Evolutionary conservation across 2,113 vertebrate species (phyloP).

Genomic region (Oncorhynchus tshawytscha): DNA sequence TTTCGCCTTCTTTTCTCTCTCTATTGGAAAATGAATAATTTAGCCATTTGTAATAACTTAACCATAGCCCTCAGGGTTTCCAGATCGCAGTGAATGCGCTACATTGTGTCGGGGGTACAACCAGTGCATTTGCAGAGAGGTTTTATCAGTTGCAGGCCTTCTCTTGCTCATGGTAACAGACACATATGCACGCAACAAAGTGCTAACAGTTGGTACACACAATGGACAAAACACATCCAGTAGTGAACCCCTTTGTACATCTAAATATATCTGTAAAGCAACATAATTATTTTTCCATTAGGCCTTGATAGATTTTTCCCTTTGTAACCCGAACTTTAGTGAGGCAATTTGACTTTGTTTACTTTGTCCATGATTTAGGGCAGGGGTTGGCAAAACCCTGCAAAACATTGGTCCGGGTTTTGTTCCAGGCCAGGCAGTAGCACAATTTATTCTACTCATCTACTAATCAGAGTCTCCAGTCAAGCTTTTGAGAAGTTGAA

Average conservation of each 20-base stretch:
- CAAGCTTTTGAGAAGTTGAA: too few relatives aligned
- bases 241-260: not conserved
- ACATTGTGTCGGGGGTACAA: not conserved
- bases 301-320: not conserved
- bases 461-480: too few relatives aligned
- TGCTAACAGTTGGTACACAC: not conserved
- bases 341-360: too few relatives aligned
- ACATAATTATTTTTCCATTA: not conserved
- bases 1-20: conserved; percentile 33
- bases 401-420: too few relatives aligned
- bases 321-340: not conserved
- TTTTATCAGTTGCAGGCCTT: conserved; percentile 15
- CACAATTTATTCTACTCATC: too few relatives aligned
- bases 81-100: conserved; percentile 5
- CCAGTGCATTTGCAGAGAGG: not conserved
- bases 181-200: not conserved
- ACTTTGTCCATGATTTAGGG: too few relatives aligned
- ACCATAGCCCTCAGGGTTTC: not conserved
- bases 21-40: conserved; percentile 34
- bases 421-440: too few relatives aligned
- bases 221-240: not conserved
- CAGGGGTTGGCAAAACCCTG: too few relatives aligned
- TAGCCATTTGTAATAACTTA: conserved; percentile 34
- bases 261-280: not conserved
- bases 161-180: conserved; percentile 11